A percentile compares a stretch with the other conserved stretches of the same genome.
phyloP scores from a whole-genome alignment of 2,113 vertebrate species.

The Cacatua alba region DNA sequence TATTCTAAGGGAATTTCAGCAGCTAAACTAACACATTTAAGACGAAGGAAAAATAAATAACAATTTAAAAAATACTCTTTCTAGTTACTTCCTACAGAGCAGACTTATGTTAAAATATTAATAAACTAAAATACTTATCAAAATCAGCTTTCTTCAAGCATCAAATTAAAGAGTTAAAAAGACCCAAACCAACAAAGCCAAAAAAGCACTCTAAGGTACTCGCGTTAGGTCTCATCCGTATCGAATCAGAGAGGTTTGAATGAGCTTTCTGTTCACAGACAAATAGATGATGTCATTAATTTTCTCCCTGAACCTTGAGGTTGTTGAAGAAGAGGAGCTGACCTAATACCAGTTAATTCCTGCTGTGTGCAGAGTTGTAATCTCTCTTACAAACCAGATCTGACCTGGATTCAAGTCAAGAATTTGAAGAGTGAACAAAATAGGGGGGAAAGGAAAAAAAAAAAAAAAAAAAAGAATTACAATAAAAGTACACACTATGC shows the following conservation, averaged over 20 bases:
- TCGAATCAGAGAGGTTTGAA: neutral
- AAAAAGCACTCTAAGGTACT: neutral
- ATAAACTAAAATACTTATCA: slow-evolving; percentile 18
- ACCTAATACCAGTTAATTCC: slow-evolving; percentile 64
- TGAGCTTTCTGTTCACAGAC: neutral
- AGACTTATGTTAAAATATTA: neutral
- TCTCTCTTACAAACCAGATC: slow-evolving; percentile 37
- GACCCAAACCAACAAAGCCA: neutral
- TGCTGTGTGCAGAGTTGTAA: slow-evolving; percentile 35
- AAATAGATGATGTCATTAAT: slow-evolving; percentile 28
- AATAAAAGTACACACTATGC: neutral
- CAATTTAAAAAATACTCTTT: neutral
- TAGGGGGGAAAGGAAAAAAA: no score
- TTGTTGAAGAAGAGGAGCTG: slow-evolving; percentile 36
- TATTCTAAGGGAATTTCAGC: neutral
- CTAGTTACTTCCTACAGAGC: neutral
- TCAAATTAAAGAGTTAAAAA: slow-evolving; percentile 9
- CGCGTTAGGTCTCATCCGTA: neutral
- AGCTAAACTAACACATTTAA: neutral
- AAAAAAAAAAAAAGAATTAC: neutral
- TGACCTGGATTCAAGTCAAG: slow-evolving; percentile 60
- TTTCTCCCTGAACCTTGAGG: slow-evolving; percentile 9
- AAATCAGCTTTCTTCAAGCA: neutral
- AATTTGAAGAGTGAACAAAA: slow-evolving; percentile 30
- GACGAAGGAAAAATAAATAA: neutral